Evolutionary conservation across 2,113 vertebrate genomes (phyloP).

Genomic region (Ranitomeya variabilis): DNA sequence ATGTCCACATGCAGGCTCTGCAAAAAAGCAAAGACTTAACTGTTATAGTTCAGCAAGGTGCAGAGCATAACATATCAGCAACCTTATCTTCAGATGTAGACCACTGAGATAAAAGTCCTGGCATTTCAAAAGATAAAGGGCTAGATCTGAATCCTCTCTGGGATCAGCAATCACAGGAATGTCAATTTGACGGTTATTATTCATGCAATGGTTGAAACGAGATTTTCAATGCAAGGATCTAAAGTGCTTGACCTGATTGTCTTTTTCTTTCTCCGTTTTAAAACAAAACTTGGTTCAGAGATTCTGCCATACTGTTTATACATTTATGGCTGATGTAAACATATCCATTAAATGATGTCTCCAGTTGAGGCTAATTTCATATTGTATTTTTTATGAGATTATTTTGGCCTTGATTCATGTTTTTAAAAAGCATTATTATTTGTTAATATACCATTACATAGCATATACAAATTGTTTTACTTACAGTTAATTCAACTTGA

Average conservation of each 20-base stretch:
- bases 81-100: conserved; percentile 58
- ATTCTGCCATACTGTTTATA: neutral
- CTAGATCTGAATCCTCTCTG: conserved; percentile 59
- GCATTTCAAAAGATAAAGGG: conserved; percentile 57
- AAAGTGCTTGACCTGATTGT: conserved; percentile 50
- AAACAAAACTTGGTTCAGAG: conserved; percentile 54
- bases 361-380: neutral
- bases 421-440: no score
- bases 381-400: neutral
- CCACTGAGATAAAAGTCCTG: conserved; percentile 61
- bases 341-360: neutral
- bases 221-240: conserved; percentile 58
- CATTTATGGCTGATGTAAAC: neutral
- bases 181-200: conserved; percentile 59
- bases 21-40: conserved; percentile 35
- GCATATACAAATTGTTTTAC: no score
- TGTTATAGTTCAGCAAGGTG: conserved; percentile 42
- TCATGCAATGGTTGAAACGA: conserved; percentile 50
- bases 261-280: conserved; percentile 55
- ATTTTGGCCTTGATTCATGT: no score
- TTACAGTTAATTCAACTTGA: no score
- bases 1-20: neutral
- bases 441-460: no score
- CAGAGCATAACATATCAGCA: neutral
- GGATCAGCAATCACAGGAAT: conserved; percentile 58